phyloP scores from a whole-genome alignment of 1,140 invertebrate genomes.

The Drosophila nasuta region DNA sequence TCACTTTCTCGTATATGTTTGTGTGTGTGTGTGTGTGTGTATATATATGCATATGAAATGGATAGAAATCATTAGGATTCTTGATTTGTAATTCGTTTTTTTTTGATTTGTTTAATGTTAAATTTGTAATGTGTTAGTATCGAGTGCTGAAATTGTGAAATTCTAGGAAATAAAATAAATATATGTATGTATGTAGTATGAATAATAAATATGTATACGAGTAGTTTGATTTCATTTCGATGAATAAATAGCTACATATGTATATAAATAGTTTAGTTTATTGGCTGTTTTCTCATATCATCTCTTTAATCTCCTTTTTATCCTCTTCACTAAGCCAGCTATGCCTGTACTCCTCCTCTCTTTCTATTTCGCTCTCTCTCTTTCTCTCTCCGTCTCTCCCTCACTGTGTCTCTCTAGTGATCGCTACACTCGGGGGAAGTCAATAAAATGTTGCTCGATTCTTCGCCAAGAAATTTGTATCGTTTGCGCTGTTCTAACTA shows the following conservation, averaged over 20 bases:
- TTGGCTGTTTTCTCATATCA: slow-evolving; percentile 22
- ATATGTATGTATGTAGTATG: slow-evolving; percentile 18
- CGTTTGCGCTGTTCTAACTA: slow-evolving; percentile 5
- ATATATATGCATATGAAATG: slow-evolving; percentile 36
- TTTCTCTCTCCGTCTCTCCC: slow-evolving; percentile 13
- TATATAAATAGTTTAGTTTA: slow-evolving; percentile 47
- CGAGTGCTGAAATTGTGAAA: slow-evolving; percentile 49
- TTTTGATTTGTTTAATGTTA: slow-evolving; percentile 25
- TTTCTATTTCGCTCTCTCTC: slow-evolving; percentile 9
- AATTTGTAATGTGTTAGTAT: slow-evolving; percentile 15
- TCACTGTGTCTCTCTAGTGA: slow-evolving; percentile 1
- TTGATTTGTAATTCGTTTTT: neutral
- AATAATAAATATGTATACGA: slow-evolving; percentile 20
- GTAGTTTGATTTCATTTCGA: slow-evolving; percentile 15
- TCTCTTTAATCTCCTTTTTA: slow-evolving; percentile 14
- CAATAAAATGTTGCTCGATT: neutral
- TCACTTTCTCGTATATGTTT: slow-evolving; percentile 48
- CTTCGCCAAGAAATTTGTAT: neutral
- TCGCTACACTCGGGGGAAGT: neutral
- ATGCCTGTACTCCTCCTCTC: slow-evolving; percentile 3
- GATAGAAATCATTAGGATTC: slow-evolving; percentile 22
- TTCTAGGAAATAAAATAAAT: slow-evolving; percentile 40
- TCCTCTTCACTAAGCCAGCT: slow-evolving; percentile 15
- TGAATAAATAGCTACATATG: slow-evolving; percentile 51
- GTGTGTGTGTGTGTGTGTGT: slow-evolving; percentile 24